phyloP scores from a whole-genome alignment of 2,888 invertebrate species.

The Metallyticus violacea region DNA sequence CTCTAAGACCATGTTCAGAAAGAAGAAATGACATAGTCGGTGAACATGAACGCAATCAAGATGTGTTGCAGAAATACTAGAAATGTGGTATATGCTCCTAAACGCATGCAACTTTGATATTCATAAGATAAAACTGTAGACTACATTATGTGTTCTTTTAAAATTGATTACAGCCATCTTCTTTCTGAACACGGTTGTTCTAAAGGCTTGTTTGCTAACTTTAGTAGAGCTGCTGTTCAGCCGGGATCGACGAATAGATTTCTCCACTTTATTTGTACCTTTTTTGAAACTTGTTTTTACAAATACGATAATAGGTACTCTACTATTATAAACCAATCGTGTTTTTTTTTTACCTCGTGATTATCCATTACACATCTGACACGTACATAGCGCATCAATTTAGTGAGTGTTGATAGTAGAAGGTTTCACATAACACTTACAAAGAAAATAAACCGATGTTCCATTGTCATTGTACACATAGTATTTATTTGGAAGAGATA shows the following conservation, averaged over 20 bases:
- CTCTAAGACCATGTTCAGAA: background rate
- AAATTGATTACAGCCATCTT: background rate
- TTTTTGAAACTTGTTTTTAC: constrained; percentile 6
- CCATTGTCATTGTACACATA: background rate
- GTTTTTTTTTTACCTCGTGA: background rate
- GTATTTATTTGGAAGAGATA: background rate
- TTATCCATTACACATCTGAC: background rate
- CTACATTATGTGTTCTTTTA: background rate
- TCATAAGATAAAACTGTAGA: background rate
- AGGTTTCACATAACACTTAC: background rate
- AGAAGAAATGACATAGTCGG: background rate
- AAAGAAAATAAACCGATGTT: background rate
- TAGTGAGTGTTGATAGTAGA: background rate
- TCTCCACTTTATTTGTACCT: constrained; percentile 11
- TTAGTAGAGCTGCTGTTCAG: background rate
- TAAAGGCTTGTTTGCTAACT: background rate
- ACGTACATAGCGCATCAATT: background rate
- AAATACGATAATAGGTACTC: constrained; percentile 7
- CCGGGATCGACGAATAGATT: constrained; percentile 14
- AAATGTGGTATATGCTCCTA: background rate
- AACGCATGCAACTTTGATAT: background rate
- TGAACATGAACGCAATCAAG: background rate
- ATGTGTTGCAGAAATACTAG: background rate
- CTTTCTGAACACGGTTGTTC: background rate
- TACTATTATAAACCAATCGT: constrained; percentile 14